phyloP scores from a whole-genome alignment of 2,888 invertebrate genomes.

The Acanthosepion pharaonis region DNA sequence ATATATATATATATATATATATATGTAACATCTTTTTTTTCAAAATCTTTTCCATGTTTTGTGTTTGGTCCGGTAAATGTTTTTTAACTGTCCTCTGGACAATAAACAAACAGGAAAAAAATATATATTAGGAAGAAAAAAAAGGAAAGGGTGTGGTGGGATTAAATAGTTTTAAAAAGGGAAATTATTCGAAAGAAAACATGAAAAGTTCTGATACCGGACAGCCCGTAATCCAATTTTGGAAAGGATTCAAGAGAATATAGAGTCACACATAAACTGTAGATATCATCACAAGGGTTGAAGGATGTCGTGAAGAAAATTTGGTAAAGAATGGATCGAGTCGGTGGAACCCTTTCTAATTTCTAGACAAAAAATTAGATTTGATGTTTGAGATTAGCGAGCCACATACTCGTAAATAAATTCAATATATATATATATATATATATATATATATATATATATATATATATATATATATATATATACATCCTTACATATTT shows the following conservation, averaged over 20 bases:
- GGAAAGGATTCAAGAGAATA: neutral
- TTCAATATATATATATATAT: neutral
- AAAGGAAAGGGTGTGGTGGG: neutral
- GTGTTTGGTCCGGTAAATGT: neutral
- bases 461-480: neutral
- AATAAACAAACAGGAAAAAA: neutral
- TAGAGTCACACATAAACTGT: neutral
- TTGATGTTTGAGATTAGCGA: too few species aligned
- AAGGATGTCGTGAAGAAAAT: neutral
- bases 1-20: slow-evolving; percentile 39
- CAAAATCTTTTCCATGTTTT: neutral
- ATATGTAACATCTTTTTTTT: neutral
- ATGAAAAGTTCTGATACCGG: neutral
- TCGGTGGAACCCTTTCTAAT: neutral
- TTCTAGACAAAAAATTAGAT: neutral
- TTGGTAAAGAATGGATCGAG: neutral
- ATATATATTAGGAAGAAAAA: neutral
- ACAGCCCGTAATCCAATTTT: neutral
- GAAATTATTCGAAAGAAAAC: neutral
- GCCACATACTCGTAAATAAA: neutral
- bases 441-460: neutral
- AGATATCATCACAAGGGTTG: neutral
- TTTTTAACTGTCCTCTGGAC: neutral
- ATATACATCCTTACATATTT: neutral
- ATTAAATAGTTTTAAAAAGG: neutral